Conservation (phyloP, 2,888 invertebrate species). For the Caradrina clavipalpis region DNA sequence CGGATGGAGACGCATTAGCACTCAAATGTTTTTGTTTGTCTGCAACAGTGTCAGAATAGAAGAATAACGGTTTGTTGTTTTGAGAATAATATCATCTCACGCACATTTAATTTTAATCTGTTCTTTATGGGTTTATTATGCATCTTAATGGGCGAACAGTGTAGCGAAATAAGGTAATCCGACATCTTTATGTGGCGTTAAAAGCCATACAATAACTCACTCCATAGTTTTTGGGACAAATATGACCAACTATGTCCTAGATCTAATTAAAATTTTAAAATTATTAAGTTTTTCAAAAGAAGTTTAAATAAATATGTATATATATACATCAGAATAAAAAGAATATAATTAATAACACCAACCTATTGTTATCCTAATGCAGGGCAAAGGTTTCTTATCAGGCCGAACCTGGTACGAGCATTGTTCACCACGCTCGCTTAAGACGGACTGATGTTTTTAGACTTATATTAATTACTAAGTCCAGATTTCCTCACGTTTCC, state of each 20-base stretch:
- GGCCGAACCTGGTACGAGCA: too few relatives aligned
- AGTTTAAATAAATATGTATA: too few relatives aligned
- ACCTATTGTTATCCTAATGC: too few relatives aligned
- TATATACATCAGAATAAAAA: too few relatives aligned
- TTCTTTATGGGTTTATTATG: slow-evolving; percentile 14
- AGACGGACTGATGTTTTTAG: too few relatives aligned
- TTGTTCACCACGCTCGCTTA: too few relatives aligned
- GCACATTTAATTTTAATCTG: slow-evolving; percentile 9
- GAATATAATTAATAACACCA: too few relatives aligned
- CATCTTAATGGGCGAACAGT: not conserved
- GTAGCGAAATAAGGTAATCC: not conserved
- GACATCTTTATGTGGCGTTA: not conserved
- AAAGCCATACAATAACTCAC: not conserved
- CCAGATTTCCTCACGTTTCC: too few relatives aligned
- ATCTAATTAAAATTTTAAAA: too few relatives aligned
- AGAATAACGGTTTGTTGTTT: slow-evolving; percentile 17
- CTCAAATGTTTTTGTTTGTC: slow-evolving; percentile 24
- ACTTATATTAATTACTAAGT: too few relatives aligned
- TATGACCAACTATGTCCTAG: not conserved
- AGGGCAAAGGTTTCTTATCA: too few relatives aligned
- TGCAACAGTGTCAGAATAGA: not conserved
- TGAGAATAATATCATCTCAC: not conserved
- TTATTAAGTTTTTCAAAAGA: too few relatives aligned
- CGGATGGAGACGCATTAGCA: slow-evolving; percentile 69
- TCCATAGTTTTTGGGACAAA: not conserved